These are phyloP conservation scores for Zygothrica quintamaculata DNA, from an alignment of 2,888 invertebrate genomes.

Conservation along the genomic window DNA sequence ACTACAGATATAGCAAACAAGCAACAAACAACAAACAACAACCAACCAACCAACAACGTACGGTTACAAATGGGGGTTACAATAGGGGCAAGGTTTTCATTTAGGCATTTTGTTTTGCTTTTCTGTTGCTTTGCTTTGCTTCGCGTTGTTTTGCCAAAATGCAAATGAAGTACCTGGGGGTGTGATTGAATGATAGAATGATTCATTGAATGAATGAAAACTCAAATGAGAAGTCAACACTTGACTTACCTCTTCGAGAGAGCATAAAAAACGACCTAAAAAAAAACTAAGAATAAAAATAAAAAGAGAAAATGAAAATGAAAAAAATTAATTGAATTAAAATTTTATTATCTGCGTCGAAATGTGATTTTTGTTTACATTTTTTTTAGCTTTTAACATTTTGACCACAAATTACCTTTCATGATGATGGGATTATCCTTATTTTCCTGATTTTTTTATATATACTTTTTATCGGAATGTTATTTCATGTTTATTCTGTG, in stretches of 20 bases:
- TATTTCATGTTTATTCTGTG: too few relatives aligned
- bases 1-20: constrained; percentile 11
- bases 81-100: constrained; percentile 58
- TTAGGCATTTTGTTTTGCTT: constrained; percentile 36
- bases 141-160: constrained; percentile 56
- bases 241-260: too few relatives aligned
- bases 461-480: too few relatives aligned
- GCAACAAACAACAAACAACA: constrained; percentile 19
- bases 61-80: constrained; percentile 39
- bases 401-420: too few relatives aligned
- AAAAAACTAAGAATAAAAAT: too few relatives aligned
- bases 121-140: constrained; percentile 35
- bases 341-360: constrained; percentile 46
- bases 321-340: constrained; percentile 68
- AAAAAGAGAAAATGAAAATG: constrained; percentile 36
- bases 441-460: too few relatives aligned
- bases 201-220: constrained; percentile 39
- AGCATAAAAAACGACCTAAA: too few relatives aligned
- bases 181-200: constrained; percentile 30
- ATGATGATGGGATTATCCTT: too few relatives aligned
- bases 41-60: not conserved
- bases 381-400: too few relatives aligned
- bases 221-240: constrained; percentile 65
- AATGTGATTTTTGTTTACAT: too few relatives aligned
- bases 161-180: constrained; percentile 66